These are phyloP conservation scores for Oreortyx pictus DNA, from an alignment of 2,797 vertebrate species.

Conservation along the genomic window DNA sequence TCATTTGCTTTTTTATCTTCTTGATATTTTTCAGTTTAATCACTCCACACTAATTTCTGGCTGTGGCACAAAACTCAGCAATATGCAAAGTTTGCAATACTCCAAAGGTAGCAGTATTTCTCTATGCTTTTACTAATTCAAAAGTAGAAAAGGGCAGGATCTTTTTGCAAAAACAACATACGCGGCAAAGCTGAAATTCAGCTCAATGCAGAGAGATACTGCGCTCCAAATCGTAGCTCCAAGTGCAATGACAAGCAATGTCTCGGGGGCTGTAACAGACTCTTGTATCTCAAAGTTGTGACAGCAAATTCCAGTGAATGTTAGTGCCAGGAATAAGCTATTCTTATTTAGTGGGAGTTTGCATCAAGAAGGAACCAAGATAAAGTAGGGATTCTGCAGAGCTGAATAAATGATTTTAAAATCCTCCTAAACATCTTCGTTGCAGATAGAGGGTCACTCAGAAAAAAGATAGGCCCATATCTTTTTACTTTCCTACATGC, in stretches of 20 bases:
- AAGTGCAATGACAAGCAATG: neutral
- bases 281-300: neutral
- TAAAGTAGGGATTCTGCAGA: neutral
- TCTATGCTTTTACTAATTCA: neutral
- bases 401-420: neutral
- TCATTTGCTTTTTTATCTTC: neutral
- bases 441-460: neutral
- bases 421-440: neutral
- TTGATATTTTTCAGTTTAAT: neutral
- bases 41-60: neutral
- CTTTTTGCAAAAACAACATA: neutral
- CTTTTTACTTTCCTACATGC: neutral
- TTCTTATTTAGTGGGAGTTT: neutral
- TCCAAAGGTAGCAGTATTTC: neutral
- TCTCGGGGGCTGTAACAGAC: neutral
- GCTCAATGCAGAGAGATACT: neutral
- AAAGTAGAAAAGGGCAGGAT: neutral
- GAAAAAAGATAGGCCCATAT: neutral
- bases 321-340: neutral
- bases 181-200: neutral
- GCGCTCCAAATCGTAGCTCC: neutral
- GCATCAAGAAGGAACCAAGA: neutral
- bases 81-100: neutral
- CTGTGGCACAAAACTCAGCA: neutral
- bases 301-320: neutral